Base-by-base conservation (phyloP, 2,888 invertebrate species). In the Phyllotreta striolata region DNA sequence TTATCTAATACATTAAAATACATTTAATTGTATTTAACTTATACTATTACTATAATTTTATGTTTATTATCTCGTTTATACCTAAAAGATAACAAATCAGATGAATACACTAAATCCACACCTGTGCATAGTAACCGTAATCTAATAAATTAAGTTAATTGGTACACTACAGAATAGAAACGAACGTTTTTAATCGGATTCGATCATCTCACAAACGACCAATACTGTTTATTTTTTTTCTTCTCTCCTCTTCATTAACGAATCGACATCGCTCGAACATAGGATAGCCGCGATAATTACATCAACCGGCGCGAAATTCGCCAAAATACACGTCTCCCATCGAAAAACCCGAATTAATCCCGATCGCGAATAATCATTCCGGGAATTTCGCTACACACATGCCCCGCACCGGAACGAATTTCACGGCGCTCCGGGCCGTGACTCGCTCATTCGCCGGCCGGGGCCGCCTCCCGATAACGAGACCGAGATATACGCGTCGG, bases 401-500 rank as follows among this genome's bases (percentile, higher is more conserved):
- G n/a, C n/a, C n/a, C n/a, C n/a, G n/a, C n/a, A n/a, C n/a, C n/a
- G n/a, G n/a, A n/a, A n/a, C n/a, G n/a, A n/a, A n/a, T n/a, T n/a
- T n/a, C 37, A 51, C 37, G 44, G 34, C 44, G 54, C 63, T 63
- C 52, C 57, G 63, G 54, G 58, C 55, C 64, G 58, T 58, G 66
- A 66, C 58, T 61, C 61, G 58, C 62, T 62, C 56, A 13, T 54
- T 55, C 41, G 47, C 37, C 60, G 46, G 47, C 37, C 60, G 46
- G 60, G 49, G 57, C 60, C 70, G 68, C 66, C 67, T 24, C 62
- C 67, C 70, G 72, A 71, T 72, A 72, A 73, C 72, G 63, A 72
- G 70, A 72, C 58, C 65, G 72, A 72, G 73, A 74, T 74, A 72
- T 72, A 72, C 52, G 70, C 71, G 71, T 68, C 67, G 62, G 66